A percentile compares a stretch with the other conserved stretches of the same genome.
Conservation (phyloP, 2,888 invertebrate species). For the Patella depressa region DNA sequence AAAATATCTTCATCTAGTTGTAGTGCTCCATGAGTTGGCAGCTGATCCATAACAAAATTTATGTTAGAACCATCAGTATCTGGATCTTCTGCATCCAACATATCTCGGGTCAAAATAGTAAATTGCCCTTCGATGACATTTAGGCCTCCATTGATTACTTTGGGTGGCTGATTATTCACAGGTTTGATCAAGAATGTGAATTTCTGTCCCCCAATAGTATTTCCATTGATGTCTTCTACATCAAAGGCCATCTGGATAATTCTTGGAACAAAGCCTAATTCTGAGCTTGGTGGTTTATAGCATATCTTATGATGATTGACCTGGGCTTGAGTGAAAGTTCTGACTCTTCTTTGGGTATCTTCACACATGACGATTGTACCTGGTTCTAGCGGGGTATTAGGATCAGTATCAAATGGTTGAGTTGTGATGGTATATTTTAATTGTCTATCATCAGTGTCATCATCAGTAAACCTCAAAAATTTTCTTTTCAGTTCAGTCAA, state of each 20-base stretch:
- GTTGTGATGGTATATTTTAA: constrained; percentile 56
- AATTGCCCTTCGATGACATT: constrained; percentile 62
- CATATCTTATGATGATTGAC: constrained; percentile 70
- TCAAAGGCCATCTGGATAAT: constrained; percentile 67
- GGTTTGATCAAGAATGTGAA: constrained; percentile 67
- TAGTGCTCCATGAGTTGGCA: constrained; percentile 63
- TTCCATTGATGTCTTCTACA: constrained; percentile 67
- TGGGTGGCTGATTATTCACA: constrained; percentile 69
- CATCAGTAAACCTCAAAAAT: constrained; percentile 62
- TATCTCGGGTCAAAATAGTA: constrained; percentile 56
- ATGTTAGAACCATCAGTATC: constrained; percentile 62
- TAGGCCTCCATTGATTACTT: constrained; percentile 61
- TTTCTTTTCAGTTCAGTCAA: constrained; percentile 60
- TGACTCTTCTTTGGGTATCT: constrained; percentile 49
- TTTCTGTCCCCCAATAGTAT: constrained; percentile 60
- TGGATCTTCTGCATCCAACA: constrained; percentile 64
- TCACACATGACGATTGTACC: constrained; percentile 65
- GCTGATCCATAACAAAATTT: constrained; percentile 52
- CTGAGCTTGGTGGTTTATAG: constrained; percentile 65
- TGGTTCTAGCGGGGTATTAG: constrained; percentile 56
- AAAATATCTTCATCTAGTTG: constrained; percentile 51
- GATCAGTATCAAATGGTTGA: constrained; percentile 64
- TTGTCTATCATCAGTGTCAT: constrained; percentile 60
- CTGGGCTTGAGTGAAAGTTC: constrained; percentile 67
- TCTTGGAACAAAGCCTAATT: constrained; percentile 66